A percentile compares a stretch with the other conserved stretches of the same genome.
These are phyloP conservation scores for Drosophila biarmipes DNA, from an alignment of 1,140 invertebrate genomes.

Conservation along the genomic window DNA sequence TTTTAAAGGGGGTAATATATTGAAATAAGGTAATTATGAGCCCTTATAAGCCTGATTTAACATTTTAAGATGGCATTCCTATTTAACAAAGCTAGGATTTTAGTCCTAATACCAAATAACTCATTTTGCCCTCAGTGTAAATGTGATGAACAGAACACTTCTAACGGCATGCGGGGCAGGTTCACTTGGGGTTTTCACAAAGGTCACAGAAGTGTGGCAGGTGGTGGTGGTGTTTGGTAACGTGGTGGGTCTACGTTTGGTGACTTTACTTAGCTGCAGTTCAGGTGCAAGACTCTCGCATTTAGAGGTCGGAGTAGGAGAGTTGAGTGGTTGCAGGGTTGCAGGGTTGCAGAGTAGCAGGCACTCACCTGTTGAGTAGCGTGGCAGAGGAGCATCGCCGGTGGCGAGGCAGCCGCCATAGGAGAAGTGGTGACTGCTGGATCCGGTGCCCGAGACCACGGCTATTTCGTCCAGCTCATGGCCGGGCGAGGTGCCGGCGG, in stretches of 20 bases:
- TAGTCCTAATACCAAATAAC: neutral
- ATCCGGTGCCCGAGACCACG: conserved; percentile 88
- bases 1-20: too few species aligned
- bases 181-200: conserved; percentile 33
- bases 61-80: too few species aligned
- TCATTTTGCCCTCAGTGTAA: conserved; percentile 3
- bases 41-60: too few species aligned
- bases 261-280: conserved; percentile 36
- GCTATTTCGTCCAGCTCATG: conserved; percentile 92
- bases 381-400: conserved; percentile 85
- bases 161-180: conserved; percentile 49
- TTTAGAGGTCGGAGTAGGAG: neutral
- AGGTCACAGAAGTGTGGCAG: conserved; percentile 31
- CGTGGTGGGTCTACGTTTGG: conserved; percentile 43
- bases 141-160: conserved; percentile 30
- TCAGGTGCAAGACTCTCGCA: conserved; percentile 30
- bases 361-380: conserved; percentile 87
- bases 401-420: conserved; percentile 86
- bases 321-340: neutral
- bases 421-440: conserved; percentile 86
- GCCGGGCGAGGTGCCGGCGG: conserved; percentile 86
- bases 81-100: too few species aligned
- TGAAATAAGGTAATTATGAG: too few species aligned
- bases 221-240: conserved; percentile 19
- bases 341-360: neutral